Evolutionary conservation across 2,113 vertebrate genomes (phyloP).

Genomic region (Mus spicilegus): DNA sequence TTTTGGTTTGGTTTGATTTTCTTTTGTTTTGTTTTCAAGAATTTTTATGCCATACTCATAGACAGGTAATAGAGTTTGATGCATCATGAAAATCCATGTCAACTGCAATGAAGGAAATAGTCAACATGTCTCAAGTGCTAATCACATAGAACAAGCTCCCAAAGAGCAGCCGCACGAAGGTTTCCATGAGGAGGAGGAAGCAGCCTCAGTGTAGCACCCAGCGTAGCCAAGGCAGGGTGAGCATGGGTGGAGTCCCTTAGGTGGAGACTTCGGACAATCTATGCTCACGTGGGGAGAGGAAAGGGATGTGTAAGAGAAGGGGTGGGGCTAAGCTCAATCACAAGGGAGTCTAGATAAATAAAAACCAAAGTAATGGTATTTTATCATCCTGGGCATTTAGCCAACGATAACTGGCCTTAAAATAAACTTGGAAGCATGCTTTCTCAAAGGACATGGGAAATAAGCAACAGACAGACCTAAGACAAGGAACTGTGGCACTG

Average conservation of each 20-base stretch:
- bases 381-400: constrained; percentile 49
- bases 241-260: background rate
- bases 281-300: background rate
- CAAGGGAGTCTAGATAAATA: constrained; percentile 24
- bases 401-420: constrained; percentile 27
- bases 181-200: background rate
- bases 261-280: background rate
- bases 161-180: background rate
- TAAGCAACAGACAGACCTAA: background rate
- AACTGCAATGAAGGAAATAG: background rate
- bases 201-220: no score
- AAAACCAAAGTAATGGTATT: constrained; percentile 60
- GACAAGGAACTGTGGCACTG: background rate
- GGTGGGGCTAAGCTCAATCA: background rate
- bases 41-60: constrained; percentile 25
- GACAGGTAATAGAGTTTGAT: background rate
- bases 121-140: background rate
- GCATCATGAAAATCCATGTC: background rate
- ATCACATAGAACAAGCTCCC: background rate
- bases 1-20: background rate
- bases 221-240: background rate
- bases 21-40: background rate
- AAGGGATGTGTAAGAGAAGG: background rate
- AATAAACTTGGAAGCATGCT: background rate
- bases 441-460: constrained; percentile 37